Conservation (phyloP, 2,888 invertebrate genomes). For the Teinopalpus imperialis region DNA sequence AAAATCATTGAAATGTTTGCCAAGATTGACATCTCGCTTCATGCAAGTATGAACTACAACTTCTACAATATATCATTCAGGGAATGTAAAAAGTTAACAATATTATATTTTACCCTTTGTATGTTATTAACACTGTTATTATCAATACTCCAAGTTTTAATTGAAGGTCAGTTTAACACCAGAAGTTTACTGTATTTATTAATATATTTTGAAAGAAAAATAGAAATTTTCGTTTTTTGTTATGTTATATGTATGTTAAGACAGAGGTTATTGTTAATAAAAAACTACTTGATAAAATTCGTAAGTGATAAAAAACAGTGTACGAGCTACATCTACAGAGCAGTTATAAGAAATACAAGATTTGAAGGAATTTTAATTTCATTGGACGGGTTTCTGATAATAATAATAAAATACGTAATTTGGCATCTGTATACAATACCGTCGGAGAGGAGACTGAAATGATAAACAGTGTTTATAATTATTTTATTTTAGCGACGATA, state of each 20-base stretch:
- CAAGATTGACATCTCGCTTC: conserved; percentile 36
- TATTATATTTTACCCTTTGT: neutral
- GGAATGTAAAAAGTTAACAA: neutral
- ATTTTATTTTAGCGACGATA: conserved; percentile 54
- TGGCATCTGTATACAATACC: conserved; percentile 46
- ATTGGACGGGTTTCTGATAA: conserved; percentile 41
- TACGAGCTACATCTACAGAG: conserved; percentile 24
- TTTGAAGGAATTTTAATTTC: conserved; percentile 36
- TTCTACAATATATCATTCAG: neutral
- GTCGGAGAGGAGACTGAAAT: conserved; percentile 45
- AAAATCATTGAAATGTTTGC: conserved; percentile 40
- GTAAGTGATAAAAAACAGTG: too few relatives aligned
- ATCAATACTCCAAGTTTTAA: too few relatives aligned
- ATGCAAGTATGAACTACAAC: neutral
- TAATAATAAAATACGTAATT: conserved; percentile 48
- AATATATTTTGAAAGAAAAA: conserved; percentile 14
- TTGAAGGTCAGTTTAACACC: too few relatives aligned
- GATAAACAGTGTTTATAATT: conserved; percentile 51
- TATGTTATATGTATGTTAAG: conserved; percentile 17
- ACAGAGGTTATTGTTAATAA: conserved; percentile 44
- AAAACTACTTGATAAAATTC: conserved; percentile 46
- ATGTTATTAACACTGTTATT: neutral
- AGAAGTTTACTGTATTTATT: too few relatives aligned
- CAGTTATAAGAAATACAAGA: conserved; percentile 37
- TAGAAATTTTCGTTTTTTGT: conserved; percentile 7